Conservation (phyloP, 2,888 invertebrate species). For the Spodoptera picta region DNA sequence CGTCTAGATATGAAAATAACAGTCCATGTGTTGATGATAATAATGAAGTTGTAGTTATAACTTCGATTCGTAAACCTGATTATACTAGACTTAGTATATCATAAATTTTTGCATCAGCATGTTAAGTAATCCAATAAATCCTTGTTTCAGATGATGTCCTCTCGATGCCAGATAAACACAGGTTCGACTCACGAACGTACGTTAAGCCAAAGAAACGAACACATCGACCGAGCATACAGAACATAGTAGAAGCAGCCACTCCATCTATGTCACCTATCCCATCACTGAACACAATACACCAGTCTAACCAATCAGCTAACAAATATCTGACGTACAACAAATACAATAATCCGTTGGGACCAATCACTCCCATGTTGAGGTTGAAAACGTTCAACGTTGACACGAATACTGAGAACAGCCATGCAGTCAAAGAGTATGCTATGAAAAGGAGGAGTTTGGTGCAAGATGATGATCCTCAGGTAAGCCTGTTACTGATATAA, state of each 20-base stretch:
- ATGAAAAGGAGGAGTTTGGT: constrained; percentile 78
- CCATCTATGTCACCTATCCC: constrained; percentile 69
- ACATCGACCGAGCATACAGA: constrained; percentile 89
- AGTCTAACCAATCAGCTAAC: constrained; percentile 65
- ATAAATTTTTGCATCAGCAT: too few species aligned
- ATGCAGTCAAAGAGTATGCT: constrained; percentile 75
- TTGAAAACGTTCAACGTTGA: constrained; percentile 85
- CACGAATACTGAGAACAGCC: constrained; percentile 78
- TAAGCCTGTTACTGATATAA: constrained; percentile 40
- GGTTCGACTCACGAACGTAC: constrained; percentile 91
- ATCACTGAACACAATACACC: constrained; percentile 55
- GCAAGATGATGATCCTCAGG: constrained; percentile 83
- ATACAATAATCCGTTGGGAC: constrained; percentile 77
- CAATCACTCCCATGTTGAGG: constrained; percentile 78
- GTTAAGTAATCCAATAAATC: not conserved
- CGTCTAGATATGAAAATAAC: constrained; percentile 5
- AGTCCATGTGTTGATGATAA: constrained; percentile 3
- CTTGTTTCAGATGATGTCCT: constrained; percentile 74
- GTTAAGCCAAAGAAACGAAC: constrained; percentile 90
- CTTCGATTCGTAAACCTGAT: too few species aligned
- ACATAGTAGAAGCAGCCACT: constrained; percentile 76
- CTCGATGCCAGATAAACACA: constrained; percentile 81
- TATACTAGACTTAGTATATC: too few species aligned
- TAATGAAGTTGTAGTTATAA: not conserved
- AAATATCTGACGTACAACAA: constrained; percentile 85